These are phyloP conservation scores for Sialis lutaria DNA, from an alignment of 2,888 invertebrate genomes.

Conservation along the genomic window DNA sequence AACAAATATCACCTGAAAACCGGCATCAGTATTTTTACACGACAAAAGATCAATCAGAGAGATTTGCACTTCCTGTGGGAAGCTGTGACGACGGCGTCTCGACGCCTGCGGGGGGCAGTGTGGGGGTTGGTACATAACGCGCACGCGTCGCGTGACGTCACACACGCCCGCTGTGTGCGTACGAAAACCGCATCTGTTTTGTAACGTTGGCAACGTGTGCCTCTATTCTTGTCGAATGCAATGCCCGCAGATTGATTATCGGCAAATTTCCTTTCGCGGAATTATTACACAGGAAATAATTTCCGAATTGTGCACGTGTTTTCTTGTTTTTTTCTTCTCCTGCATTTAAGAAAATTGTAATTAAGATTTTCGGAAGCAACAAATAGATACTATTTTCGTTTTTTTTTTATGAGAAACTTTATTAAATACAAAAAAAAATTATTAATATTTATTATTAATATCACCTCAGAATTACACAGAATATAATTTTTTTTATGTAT, in stretches of 20 bases:
- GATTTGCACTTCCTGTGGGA: constrained; percentile 8
- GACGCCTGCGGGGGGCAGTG: background rate
- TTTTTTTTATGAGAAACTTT: no score
- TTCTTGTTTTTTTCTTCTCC: no score
- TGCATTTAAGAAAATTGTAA: no score
- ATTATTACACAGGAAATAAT: background rate
- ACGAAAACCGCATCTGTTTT: background rate
- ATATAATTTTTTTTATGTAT: no score
- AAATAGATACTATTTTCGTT: no score
- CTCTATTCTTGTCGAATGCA: background rate
- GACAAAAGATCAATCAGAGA: constrained; percentile 7
- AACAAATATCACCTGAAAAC: no score
- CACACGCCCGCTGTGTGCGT: background rate
- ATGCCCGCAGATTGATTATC: background rate
- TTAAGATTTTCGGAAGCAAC: no score
- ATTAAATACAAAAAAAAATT: no score
- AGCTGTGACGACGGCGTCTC: constrained; percentile 4
- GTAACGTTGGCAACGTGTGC: background rate
- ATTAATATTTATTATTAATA: no score
- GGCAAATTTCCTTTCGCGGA: background rate
- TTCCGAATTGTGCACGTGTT: background rate
- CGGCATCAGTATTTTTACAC: background rate
- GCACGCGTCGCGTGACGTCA: background rate
- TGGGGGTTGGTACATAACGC: background rate
- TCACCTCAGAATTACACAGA: no score